phyloP scores from a whole-genome alignment of 2,888 invertebrate genomes.

The Nezara viridula region DNA sequence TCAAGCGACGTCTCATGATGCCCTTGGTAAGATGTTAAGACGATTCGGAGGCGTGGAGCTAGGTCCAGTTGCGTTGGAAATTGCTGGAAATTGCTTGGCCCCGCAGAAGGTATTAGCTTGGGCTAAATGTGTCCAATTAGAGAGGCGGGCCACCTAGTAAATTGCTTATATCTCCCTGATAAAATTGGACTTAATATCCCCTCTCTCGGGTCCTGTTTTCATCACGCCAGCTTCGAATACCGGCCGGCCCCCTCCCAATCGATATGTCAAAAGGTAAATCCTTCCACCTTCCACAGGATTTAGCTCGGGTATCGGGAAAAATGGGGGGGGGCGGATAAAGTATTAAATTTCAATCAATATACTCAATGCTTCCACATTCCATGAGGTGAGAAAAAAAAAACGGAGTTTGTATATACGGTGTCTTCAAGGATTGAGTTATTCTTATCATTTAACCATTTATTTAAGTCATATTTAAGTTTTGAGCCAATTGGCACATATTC shows the following conservation, averaged over 20 bases:
- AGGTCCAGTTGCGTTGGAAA: conserved; percentile 5
- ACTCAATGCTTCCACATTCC: neutral
- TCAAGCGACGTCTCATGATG: neutral
- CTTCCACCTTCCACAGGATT: neutral
- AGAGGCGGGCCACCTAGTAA: neutral
- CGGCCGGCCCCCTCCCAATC: neutral
- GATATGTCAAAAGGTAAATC: conserved; percentile 16
- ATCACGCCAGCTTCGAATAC: neutral
- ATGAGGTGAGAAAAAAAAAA: neutral
- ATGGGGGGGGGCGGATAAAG: neutral
- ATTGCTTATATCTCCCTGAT: conserved; percentile 15
- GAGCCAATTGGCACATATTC: no score
- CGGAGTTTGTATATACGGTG: neutral
- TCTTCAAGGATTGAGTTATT: no score
- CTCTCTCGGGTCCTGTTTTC: neutral
- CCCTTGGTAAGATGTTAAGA: neutral
- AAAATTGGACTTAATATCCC: conserved; percentile 16
- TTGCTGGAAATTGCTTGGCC: conserved; percentile 4
- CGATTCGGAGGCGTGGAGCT: neutral
- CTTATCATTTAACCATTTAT: no score
- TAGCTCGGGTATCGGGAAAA: neutral
- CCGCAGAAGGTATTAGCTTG: neutral
- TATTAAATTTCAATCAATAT: conserved; percentile 1
- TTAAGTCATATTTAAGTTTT: no score
- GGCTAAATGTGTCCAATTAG: conserved; percentile 16